Evolutionary conservation across 2,888 invertebrate species (phyloP), one percentile per base, ranked within the genome.

Genomic region (Lithophane semibrunnea): DNA sequence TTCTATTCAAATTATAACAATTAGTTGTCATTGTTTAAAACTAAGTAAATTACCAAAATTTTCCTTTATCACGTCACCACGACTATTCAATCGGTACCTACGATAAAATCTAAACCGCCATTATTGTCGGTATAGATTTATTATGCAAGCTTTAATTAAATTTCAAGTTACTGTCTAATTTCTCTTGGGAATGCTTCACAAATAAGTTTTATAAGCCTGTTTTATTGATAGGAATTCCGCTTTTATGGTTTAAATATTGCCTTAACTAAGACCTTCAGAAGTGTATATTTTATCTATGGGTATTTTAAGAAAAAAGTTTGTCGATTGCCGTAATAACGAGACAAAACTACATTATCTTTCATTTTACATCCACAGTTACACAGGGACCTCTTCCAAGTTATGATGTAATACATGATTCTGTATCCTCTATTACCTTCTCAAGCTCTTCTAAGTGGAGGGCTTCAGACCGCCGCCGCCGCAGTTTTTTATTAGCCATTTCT

Each of bases 101-200:
- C 18, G 44, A 69, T 82, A 63, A 54, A 63, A 67, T 82, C 56
- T 37, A 44, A 61, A 64, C 13, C 12, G 13, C 69, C 29, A 56
- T 72, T 63, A 67, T 42, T 66, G 68, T 65, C 52, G 12, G 29
- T 56, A 64, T 58, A 54, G 56, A 76, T 85, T 77, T 75, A 71
- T 75, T 71, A 74, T 73, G 44, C 58, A 37, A 21, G 63, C 3
- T 24, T 78, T 69, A 54, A 77, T 72, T 69, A 29, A 54, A 73
- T 67, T 79, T 77, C 29, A 44, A 65, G 54, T 72, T 60, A 63
- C 24, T 5, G 21, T 49, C 37, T 86, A 75, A 84, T 86, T 82
- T 84, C 84, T 76, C 84, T 68, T 29, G 72, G 69, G 83, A 56
- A 7, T 44, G 3, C 13, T 49, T 9, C 29, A 66, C 9, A 63